phyloP scores from a whole-genome alignment of 2,888 invertebrate genomes.

The Suillia variegata region DNA sequence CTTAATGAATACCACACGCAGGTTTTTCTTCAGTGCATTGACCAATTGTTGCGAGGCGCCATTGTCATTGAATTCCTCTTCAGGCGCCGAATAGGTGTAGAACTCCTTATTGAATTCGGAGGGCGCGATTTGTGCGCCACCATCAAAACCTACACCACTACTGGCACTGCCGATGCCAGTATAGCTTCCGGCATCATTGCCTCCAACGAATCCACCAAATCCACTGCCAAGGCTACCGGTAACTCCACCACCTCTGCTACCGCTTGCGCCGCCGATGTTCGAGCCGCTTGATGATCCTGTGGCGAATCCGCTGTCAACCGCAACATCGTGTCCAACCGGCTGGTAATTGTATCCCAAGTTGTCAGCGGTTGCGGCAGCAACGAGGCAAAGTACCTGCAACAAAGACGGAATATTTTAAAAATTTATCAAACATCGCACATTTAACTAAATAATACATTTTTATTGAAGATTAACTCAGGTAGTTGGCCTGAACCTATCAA shows the following conservation, averaged over 20 bases:
- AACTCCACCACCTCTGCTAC: constrained; percentile 17
- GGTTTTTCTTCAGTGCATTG: constrained; percentile 45
- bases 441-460: not conserved
- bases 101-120: constrained; percentile 51
- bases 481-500: too few species aligned
- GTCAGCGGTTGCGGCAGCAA: constrained; percentile 35
- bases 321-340: constrained; percentile 15
- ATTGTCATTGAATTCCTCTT: constrained; percentile 45
- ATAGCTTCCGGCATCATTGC: constrained; percentile 11
- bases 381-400: constrained; percentile 36
- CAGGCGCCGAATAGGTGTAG: constrained; percentile 51
- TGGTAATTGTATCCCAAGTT: constrained; percentile 46
- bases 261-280: not conserved
- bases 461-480: not conserved
- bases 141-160: constrained; percentile 8
- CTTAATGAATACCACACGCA: constrained; percentile 55
- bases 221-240: constrained; percentile 29
- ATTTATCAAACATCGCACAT: not conserved
- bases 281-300: constrained; percentile 5
- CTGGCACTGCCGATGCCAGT: constrained; percentile 4
- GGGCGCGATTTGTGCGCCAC: not conserved
- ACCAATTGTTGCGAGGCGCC: constrained; percentile 37
- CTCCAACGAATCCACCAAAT: constrained; percentile 39
- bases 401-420: too few species aligned
- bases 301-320: constrained; percentile 20